These are phyloP conservation scores for Monopterus albus DNA, from an alignment of 2,113 vertebrate genomes.

Conservation along the genomic window DNA sequence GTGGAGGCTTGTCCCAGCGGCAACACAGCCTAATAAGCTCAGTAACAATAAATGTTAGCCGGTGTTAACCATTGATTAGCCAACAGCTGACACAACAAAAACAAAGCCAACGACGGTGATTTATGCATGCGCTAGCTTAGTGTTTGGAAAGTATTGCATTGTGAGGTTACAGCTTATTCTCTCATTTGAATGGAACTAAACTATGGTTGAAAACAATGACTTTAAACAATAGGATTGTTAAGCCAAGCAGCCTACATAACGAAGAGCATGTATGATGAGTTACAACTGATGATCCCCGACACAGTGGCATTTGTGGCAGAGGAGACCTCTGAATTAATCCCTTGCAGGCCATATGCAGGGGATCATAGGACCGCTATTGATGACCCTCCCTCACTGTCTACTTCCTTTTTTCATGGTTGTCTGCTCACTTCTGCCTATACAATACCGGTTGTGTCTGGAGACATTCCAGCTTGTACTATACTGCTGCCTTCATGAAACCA, in stretches of 20 bases:
- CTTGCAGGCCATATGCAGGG: constrained; percentile 31
- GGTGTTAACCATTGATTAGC: constrained; percentile 70
- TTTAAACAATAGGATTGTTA: constrained; percentile 34
- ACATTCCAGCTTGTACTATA: constrained; percentile 62
- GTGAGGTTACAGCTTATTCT: neutral
- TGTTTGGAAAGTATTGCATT: neutral
- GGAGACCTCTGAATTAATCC: constrained; percentile 34
- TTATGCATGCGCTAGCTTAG: constrained; percentile 27
- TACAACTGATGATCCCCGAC: constrained; percentile 63
- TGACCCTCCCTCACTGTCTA: constrained; percentile 70
- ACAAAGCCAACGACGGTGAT: constrained; percentile 50
- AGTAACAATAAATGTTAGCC: constrained; percentile 71
- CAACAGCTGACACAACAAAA: constrained; percentile 59
- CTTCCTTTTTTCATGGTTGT: constrained; percentile 76
- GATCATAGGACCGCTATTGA: constrained; percentile 22
- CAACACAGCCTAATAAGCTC: constrained; percentile 60
- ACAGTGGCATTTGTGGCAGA: constrained; percentile 32
- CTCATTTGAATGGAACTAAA: constrained; percentile 45
- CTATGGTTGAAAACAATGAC: constrained; percentile 23
- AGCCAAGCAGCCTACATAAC: constrained; percentile 22
- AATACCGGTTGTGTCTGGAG: constrained; percentile 75
- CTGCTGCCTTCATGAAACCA: constrained; percentile 40
- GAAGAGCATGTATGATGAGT: constrained; percentile 13
- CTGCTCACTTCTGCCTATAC: constrained; percentile 66
- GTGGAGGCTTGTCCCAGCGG: constrained; percentile 4